Percentiles rank a stretch among this genome's conserved stretches.
These are phyloP conservation scores for Varanus salvator DNA, from an alignment of 2,113 vertebrate genomes.

Conservation along the genomic window DNA sequence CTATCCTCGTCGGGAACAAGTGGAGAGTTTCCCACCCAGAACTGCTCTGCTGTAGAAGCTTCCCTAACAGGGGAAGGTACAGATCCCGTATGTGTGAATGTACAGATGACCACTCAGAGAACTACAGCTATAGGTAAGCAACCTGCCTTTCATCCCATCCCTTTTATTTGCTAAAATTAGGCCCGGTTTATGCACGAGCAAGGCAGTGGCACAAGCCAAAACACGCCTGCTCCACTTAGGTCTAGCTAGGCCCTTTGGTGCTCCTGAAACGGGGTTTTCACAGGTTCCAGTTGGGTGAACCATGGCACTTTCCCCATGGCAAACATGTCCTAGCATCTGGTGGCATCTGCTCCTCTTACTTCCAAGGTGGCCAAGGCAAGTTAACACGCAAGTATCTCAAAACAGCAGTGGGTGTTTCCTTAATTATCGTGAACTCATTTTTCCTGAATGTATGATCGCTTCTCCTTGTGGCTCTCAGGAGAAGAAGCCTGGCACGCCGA, in stretches of 20 bases:
- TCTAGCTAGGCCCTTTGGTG: neutral
- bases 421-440: accelerated
- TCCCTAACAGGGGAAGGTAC: no score
- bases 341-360: neutral
- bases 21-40: no score
- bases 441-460: neutral
- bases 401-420: neutral
- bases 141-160: neutral
- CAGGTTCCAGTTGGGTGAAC: neutral
- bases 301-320: neutral
- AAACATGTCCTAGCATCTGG: neutral
- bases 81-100: no score
- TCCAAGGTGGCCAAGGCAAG: neutral
- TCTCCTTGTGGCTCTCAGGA: slow-evolving; percentile 70
- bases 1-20: no score
- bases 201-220: neutral
- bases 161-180: neutral
- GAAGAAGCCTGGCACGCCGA: slow-evolving; percentile 89
- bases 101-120: no score
- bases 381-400: neutral
- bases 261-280: neutral
- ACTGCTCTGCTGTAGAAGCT: no score
- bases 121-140: no score
- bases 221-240: no score
- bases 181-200: neutral